These are phyloP conservation scores for Apostichopus japonicus DNA, from an alignment of 35 echinoderm and acorn worm genomes.

Conservation along the genomic window DNA sequence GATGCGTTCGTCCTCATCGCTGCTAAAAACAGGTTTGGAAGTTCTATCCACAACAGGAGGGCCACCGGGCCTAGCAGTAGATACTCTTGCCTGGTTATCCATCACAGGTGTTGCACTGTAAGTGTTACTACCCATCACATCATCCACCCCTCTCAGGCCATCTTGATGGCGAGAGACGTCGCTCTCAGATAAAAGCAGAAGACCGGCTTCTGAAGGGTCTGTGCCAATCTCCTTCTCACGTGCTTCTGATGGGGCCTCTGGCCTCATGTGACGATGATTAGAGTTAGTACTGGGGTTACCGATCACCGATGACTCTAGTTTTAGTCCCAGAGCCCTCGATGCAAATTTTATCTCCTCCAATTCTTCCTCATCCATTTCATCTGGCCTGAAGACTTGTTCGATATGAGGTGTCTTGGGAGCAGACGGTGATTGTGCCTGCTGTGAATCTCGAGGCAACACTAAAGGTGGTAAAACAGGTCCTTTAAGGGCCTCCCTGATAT, in stretches of 20 bases:
- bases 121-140: background rate
- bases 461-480: constrained; percentile 44
- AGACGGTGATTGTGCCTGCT: background rate
- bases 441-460: background rate
- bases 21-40: constrained; percentile 23
- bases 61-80: background rate
- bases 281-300: background rate
- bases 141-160: background rate
- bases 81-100: background rate
- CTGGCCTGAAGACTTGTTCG: constrained; percentile 10
- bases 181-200: constrained; percentile 19
- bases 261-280: no score
- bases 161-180: constrained; percentile 12
- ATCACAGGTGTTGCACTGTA: background rate
- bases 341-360: constrained; percentile 49
- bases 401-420: constrained; percentile 42
- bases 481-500: constrained; percentile 11
- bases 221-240: background rate
- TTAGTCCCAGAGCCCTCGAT: constrained; percentile 25
- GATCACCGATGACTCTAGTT: background rate
- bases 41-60: constrained; percentile 44
- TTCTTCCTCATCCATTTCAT: constrained; percentile 42
- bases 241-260: background rate
- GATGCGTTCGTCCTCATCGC: background rate
- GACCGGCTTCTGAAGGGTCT: constrained; percentile 6